Evolutionary conservation across 2,113 vertebrate species (phyloP).

Genomic region (Taxidea taxus): DNA sequence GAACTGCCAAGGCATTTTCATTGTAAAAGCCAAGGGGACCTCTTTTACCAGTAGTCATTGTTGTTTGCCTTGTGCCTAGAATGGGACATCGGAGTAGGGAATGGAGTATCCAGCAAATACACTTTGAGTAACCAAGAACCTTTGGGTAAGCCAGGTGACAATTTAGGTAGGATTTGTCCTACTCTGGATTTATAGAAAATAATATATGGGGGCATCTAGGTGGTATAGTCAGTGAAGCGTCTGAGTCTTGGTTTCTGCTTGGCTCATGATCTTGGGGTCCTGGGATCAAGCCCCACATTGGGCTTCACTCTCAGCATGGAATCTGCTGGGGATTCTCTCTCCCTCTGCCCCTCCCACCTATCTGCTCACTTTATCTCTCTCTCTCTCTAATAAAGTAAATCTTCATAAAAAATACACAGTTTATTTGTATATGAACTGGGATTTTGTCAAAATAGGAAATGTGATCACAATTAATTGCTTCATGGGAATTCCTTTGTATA

Average conservation of each 20-base stretch:
- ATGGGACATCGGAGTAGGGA: background rate
- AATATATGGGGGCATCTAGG: background rate
- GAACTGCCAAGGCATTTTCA: background rate
- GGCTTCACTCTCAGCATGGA: background rate
- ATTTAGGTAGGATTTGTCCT: background rate
- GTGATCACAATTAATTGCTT: background rate
- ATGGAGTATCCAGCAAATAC: background rate
- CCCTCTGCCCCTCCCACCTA: background rate
- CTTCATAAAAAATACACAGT: background rate
- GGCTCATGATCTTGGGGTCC: background rate
- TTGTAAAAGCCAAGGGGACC: background rate
- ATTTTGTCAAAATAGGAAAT: constrained; percentile 28
- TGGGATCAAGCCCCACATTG: background rate
- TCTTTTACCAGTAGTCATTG: background rate
- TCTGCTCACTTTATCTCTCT: background rate
- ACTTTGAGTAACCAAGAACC: background rate
- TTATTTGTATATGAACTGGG: background rate
- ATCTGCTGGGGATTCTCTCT: background rate
- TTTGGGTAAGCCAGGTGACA: background rate
- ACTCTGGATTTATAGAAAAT: background rate
- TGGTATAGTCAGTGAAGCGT: background rate
- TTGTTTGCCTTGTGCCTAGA: background rate
- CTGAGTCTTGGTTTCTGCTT: background rate
- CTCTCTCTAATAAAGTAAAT: background rate
- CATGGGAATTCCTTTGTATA: background rate